Conservation (phyloP, 2,113 vertebrate species). For the Eurypyga helias region DNA sequence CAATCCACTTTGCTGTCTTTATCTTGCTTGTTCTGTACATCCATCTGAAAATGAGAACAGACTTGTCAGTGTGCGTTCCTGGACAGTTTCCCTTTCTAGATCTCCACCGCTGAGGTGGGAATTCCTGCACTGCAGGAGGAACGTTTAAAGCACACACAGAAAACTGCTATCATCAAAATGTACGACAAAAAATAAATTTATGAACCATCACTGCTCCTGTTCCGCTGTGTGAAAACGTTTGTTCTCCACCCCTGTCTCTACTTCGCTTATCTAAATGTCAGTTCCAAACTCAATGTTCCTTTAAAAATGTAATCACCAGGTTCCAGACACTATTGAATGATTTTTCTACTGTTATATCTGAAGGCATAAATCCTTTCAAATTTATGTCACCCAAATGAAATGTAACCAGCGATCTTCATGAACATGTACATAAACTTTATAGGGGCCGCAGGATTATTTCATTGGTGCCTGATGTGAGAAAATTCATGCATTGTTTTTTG, state of each 20-base stretch:
- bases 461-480: neutral
- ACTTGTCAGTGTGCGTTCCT: neutral
- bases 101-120: neutral
- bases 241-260: neutral
- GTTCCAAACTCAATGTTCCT: constrained; percentile 54
- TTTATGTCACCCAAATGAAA: constrained; percentile 49
- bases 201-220: neutral
- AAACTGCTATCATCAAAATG: constrained; percentile 10
- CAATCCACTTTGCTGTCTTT: neutral
- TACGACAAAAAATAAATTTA: constrained; percentile 52
- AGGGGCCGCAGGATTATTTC: neutral
- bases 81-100: neutral
- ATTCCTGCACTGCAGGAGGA: constrained; percentile 6
- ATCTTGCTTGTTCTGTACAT: neutral
- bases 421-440: neutral
- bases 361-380: constrained; percentile 56
- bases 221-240: constrained; percentile 38
- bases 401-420: neutral
- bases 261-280: constrained; percentile 57
- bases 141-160: neutral
- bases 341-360: constrained; percentile 35
- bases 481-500: neutral
- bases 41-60: neutral
- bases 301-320: constrained; percentile 67
- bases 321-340: constrained; percentile 49